Evolutionary conservation across 2,888 invertebrate species (phyloP), one percentile per base, ranked within the genome.

Genomic region (Mongoloraphidia duomilia): DNA sequence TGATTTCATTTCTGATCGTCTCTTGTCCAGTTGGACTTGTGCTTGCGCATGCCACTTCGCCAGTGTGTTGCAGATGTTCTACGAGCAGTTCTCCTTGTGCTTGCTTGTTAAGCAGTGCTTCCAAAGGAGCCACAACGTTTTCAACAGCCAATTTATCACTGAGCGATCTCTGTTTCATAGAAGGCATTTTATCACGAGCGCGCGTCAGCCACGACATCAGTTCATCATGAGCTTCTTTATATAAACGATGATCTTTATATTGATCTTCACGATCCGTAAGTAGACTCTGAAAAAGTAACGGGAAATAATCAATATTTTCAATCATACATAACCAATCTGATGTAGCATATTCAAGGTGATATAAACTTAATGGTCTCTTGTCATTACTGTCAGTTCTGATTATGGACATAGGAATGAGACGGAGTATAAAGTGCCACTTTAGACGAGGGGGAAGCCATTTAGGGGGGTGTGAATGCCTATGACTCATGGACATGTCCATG

Each of bases 201-300:
- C 91, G 75, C 47, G 80, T 82, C 53, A 95, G 74, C 93, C 94
- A 95, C 47, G 84, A 80, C 44, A 85, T 84, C 12, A 94, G 75
- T 61, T 91, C 91, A 61, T 93, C 92, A 55, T 88, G 84, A 6
- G 92, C 88, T 67, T 92, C 92, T 63, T 93, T 93, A 64, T 92
- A 95, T 1, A 83, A 66, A 53, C 87, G 79, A 61, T 93, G 92
- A 63, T 93, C 90, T 61, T 84, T 82, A 61, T 85, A 90, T 61
- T 92, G 88, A 59, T 84, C 83, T 64, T 90, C 89, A 13, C 90
- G 77, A 60, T 90, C 87, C 2, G 75, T 70, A 11, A 90, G 69
- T 35, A 91, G 62, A 63, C 80, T 82, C 68, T 71, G 53, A 44
- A 62, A 60, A 50, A 41, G 53, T 11, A 46, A 49, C 38, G 9